A percentile compares a stretch with the other conserved stretches of the same genome.
These are phyloP conservation scores for Polia nebulosa DNA, from an alignment of 2,888 invertebrate species.

Conservation along the genomic window DNA sequence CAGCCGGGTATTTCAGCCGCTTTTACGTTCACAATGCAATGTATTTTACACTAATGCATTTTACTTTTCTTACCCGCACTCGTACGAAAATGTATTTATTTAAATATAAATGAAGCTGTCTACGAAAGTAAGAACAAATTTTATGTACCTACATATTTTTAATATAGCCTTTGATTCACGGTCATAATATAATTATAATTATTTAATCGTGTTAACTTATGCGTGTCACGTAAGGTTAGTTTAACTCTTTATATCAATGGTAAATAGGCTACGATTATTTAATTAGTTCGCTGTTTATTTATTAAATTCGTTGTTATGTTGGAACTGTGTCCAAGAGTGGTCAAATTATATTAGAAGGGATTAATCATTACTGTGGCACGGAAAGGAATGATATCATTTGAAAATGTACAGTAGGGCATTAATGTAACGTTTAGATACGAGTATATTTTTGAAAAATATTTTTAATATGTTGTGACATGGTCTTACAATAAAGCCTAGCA, in stretches of 20 bases:
- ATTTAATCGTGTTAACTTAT: slow-evolving; percentile 26
- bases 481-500: slow-evolving; percentile 40
- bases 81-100: not conserved
- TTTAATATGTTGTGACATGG: slow-evolving; percentile 1
- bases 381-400: not conserved
- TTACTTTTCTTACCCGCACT: not conserved
- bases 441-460: not conserved
- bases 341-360: not conserved
- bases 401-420: not conserved
- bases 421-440: not conserved
- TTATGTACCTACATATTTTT: not conserved
- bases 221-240: slow-evolving; percentile 29
- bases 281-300: slow-evolving; percentile 7
- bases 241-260: slow-evolving; percentile 31
- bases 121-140: not conserved
- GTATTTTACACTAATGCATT: not conserved
- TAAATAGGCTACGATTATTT: slow-evolving; percentile 8
- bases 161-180: slow-evolving; percentile 16
- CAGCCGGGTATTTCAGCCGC: too few relatives aligned
- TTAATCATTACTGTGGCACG: not conserved
- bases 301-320: not conserved
- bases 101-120: not conserved
- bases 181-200: slow-evolving; percentile 5
- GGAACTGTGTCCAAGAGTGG: not conserved
- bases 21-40: too few relatives aligned